Base-by-base conservation (phyloP, 1,140 invertebrate genomes). In the Helicoverpa armigera region DNA sequence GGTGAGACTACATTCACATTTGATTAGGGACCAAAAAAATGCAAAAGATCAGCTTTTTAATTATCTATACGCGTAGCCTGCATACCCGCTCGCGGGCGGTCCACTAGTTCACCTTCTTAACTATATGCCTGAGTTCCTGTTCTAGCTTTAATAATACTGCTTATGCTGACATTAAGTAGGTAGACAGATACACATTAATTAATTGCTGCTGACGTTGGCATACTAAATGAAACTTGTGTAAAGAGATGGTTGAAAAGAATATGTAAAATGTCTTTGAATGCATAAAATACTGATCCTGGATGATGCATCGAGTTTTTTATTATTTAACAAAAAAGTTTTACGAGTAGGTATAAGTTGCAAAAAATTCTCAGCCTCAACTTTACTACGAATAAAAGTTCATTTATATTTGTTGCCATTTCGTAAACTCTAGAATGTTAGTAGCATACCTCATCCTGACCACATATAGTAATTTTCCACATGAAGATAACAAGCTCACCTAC, bases 91-190 rank as follows among this genome's bases (percentile, higher is more conserved):
- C 31, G 23, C 67, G 14, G 50, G 50, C 65, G 63, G 29, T 14
- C 35, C 35, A 72, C 69, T 51, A n/a, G 69, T 72, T 72, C 51
- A 72, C 69, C 69, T 72, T 72, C 69, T 72, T n/a, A 18, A 63
- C 13, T 54, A 23, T 31, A 50, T 53, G 53, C 29, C 65, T 70
- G 11, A 54, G 50, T 72, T 72, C 69, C 69, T 72, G 48, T 72
- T 72, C 67, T 53, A 70, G 50, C 50, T 53, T 70, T 29, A 54
- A 72, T 69, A 69, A 70, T 70, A 31, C 69, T 53, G 54, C 51
- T 29, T 72, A 51, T 35, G 7, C 14, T 23, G 43, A 69, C 65
- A 69, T 69, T 69, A 69, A 69, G n/a, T 35, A 69, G 43, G 3
- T 69, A 23, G 23, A 23, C 23, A 48, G 29, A 35, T 63, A 63